These are phyloP conservation scores for Polypterus senegalus DNA, from an alignment of 2,113 vertebrate species.

Conservation along the genomic window DNA sequence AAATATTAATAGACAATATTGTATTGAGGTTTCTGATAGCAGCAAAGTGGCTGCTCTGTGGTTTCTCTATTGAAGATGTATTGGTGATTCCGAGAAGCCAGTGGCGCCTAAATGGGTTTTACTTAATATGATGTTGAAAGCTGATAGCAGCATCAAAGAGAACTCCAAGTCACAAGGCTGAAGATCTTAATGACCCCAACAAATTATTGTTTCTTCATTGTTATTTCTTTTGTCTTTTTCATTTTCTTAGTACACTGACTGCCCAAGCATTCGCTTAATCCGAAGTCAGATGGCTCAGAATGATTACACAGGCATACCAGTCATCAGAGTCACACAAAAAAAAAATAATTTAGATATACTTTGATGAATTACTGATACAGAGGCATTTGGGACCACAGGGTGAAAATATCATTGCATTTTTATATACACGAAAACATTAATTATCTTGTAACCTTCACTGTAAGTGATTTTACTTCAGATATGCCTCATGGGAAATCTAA, in stretches of 20 bases:
- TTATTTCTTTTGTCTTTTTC: constrained; percentile 46
- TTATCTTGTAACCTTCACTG: constrained; percentile 41
- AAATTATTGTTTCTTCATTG: constrained; percentile 44
- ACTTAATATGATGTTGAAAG: constrained; percentile 76
- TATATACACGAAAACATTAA: constrained; percentile 27
- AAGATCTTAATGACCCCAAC: constrained; percentile 43
- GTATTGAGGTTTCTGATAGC: constrained; percentile 67
- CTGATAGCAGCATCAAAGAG: constrained; percentile 65
- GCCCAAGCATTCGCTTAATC: no score
- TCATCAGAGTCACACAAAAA: not conserved
- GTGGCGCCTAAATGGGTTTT: constrained; percentile 71
- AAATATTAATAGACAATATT: constrained; percentile 85
- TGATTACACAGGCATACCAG: not conserved
- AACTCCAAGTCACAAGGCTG: constrained; percentile 40
- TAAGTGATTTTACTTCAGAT: constrained; percentile 27
- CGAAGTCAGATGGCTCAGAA: not conserved
- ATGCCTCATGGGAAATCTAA: constrained; percentile 34
- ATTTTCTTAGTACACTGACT: constrained; percentile 24
- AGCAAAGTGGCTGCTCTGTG: constrained; percentile 59
- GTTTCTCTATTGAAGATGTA: constrained; percentile 63
- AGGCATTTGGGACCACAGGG: constrained; percentile 19
- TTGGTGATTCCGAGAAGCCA: constrained; percentile 69
- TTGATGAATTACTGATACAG: not conserved
- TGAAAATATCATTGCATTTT: not conserved
- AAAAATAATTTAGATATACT: not conserved